Base-by-base conservation (phyloP, 2,888 invertebrate species). In the Apocheima hispidaria region DNA sequence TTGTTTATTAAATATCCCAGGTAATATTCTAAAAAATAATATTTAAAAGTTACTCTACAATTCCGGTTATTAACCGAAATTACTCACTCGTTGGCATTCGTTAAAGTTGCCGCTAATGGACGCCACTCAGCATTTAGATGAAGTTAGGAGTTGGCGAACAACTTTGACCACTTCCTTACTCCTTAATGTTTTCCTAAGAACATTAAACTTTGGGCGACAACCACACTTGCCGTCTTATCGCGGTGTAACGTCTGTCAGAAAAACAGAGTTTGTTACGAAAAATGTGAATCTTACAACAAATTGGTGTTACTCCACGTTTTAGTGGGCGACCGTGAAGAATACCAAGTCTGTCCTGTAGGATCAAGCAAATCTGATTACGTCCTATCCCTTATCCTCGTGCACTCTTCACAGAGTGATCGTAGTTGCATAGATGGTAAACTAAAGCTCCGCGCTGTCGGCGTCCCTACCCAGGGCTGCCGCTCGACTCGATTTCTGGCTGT, bases 21-120 rank as follows among this genome's bases (percentile, higher is more conserved):
- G n/a, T n/a, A n/a, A n/a, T 21, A 5, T 43, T 33, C 18, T 43
- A 38, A 60, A 57, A 51, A 38, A 51, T 38, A 50, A 33, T 38
- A n/a, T 41, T 46, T 50, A 50, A 49, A 59, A 65, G 56, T 40
- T 33, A 59, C 41, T 65, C 60, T 60, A 52, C 56, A 51, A 49
- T 59, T 59, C 51, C 52, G 38, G 57, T 50, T 59, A 56, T 54
- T 63, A 65, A 56, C 62, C 64, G 56, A 55, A 55, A n/a, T n/a
- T n/a, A n/a, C n/a, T n/a, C 33, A 52, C 33, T 64, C 54, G 60
- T 68, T 60, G 65, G 65, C 49, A 67, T 57, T 71, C 64, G 71
- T 77, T 72, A 75, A 79, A 83, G 75, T 79, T 74, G 77, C 74
- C 80, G 74, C 83, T 87, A 87, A 87, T 88, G 84, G 86, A 86